Base-by-base conservation (phyloP, 2,797 vertebrate genomes). In the Taenioides sp. region DNA sequence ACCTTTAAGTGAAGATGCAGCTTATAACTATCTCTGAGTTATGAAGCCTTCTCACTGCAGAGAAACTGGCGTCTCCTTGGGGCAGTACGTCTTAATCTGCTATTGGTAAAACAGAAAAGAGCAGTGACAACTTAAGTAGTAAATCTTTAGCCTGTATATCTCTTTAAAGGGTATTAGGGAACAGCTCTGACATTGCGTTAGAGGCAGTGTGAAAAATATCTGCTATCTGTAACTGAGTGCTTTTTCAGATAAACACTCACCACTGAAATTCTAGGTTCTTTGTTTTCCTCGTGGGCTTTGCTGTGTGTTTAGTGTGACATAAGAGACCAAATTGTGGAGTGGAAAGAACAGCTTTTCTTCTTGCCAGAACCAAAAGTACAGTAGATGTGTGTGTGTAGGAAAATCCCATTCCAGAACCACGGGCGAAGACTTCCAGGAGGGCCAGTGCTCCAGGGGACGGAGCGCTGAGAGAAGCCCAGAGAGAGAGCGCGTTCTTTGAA, bases 401-500 rank as follows among this genome's bases (percentile, higher is more conserved):
- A 89, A 90, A 84, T 86, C 81, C 77, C 72, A 58, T 78, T 81
- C 66, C 58, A 69, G 43, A 78, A 84, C 75, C 77, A 65, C 52
- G 59, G 76, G 74, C 68, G 71, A 6, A 64, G 73, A 54, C 60
- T 73, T 80, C 76, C 75, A 76, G 76, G 77, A 83, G 69, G 74
- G 72, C 72, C 65, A 25, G 28, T 55, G 60, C 79, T 81, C 49
- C 1, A 77, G 73, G 72, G 83, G 80, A 86, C 86, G 88, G 86
- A 76, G 86, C 70, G 58, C 89, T 73, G 86, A 3, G 11, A 70
- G 74, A 74, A 81, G 71, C 75, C 71, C 69, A 17, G 17, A 80
- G 75, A 89, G 86, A 72, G 89, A 72, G 89, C 87, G 79, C 63
- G 2, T 50, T 70, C 83, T 91, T 89, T 90, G 82, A 89, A 87